Percentiles rank a stretch among this genome's conserved stretches.
Evolutionary conservation across 2,113 vertebrate genomes (phyloP).

Genomic region (Galemys pyrenaicus): DNA sequence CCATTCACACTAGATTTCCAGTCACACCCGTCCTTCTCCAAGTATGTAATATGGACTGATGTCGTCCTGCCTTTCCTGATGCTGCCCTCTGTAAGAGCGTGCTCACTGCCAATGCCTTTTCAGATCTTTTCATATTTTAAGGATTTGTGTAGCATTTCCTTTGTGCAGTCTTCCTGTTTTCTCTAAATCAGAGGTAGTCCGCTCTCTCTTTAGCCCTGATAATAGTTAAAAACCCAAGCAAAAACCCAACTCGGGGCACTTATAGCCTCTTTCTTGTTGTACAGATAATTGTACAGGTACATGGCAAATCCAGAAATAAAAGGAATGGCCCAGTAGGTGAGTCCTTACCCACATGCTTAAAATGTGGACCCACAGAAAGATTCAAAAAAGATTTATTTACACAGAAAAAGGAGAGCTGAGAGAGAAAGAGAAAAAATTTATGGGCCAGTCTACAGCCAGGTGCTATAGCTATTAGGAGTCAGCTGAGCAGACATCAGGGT

Average conservation of each 20-base stretch:
- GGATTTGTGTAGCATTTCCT: not conserved
- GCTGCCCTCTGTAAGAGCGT: not conserved
- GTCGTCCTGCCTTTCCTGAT: not conserved
- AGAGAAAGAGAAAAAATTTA: too few relatives aligned
- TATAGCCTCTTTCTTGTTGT: not conserved
- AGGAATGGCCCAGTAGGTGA: too few relatives aligned
- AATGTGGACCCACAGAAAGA: too few relatives aligned
- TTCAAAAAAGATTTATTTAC: too few relatives aligned
- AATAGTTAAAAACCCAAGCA: not conserved
- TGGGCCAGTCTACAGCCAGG: too few relatives aligned
- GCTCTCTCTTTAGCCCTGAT: not conserved
- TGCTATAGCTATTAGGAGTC: too few relatives aligned
- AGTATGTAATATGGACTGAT: fast-evolving
- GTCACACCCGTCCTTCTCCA: not conserved
- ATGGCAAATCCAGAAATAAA: too few relatives aligned
- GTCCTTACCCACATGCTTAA: too few relatives aligned
- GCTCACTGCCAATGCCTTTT: not conserved
- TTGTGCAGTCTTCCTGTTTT: not conserved
- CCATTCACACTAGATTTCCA: not conserved
- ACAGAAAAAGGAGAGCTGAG: too few relatives aligned
- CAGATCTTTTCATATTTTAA: not conserved
- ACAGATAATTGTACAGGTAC: not conserved
- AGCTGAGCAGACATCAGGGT: too few relatives aligned
- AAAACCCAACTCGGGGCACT: not conserved
- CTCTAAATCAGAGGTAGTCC: not conserved